These are phyloP conservation scores for Thomomys bottae DNA, from an alignment of 2,113 vertebrate genomes.

Conservation along the genomic window DNA sequence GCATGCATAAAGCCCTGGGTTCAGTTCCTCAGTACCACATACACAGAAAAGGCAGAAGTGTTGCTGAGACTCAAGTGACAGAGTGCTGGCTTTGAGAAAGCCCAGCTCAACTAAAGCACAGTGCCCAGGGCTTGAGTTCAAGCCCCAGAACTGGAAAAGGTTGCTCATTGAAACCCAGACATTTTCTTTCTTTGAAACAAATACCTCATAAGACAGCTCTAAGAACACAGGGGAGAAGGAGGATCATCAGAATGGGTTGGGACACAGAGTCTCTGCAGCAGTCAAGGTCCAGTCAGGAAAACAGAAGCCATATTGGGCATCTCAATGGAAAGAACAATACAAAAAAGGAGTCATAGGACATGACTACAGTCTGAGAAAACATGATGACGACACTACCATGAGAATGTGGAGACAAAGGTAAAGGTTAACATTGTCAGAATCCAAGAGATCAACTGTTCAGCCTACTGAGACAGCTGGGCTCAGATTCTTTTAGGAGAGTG, in stretches of 20 bases:
- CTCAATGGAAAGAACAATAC: neutral
- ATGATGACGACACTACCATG: rapidly evolving
- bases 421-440: neutral
- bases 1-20: no score
- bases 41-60: no score
- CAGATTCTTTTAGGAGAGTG: neutral
- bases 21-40: no score
- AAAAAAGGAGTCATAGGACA: neutral
- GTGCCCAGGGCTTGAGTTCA: no score
- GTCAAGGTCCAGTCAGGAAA: neutral
- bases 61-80: no score
- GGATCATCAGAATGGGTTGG: neutral
- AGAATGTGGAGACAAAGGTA: neutral
- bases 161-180: neutral
- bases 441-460: rapidly evolving
- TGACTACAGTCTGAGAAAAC: neutral
- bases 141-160: no score
- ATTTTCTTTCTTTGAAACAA: neutral
- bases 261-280: neutral
- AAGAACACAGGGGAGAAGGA: neutral
- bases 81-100: no score
- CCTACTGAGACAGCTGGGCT: neutral
- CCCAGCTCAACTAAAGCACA: no score
- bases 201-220: neutral
- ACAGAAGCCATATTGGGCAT: neutral